Evolutionary conservation across 2,888 invertebrate species (phyloP).

Genomic region (Volucella inanis): DNA sequence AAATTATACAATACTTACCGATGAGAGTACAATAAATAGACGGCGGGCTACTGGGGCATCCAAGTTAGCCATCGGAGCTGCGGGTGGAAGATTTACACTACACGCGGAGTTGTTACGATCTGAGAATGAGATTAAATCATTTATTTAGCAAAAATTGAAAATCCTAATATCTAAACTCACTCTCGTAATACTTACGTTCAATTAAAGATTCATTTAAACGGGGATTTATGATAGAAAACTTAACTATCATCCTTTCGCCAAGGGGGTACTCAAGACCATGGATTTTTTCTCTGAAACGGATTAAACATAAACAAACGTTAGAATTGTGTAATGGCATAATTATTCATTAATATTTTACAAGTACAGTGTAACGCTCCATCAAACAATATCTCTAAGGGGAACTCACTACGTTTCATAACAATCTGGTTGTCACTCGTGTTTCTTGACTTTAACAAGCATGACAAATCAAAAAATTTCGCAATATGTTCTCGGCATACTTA

Average conservation of each 20-base stretch:
- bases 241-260: slow-evolving; percentile 89
- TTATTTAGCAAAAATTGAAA: neutral
- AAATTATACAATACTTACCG: slow-evolving; percentile 76
- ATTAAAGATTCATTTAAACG: slow-evolving; percentile 81
- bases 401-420: too few relatives aligned
- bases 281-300: slow-evolving; percentile 89
- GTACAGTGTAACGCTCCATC: too few relatives aligned
- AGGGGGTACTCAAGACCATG: slow-evolving; percentile 96
- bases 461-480: too few relatives aligned
- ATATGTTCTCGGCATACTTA: too few relatives aligned
- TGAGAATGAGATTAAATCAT: slow-evolving; percentile 46
- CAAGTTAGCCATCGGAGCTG: slow-evolving; percentile 86
- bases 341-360: too few relatives aligned
- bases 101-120: slow-evolving; percentile 84
- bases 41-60: slow-evolving; percentile 87
- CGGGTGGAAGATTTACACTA: slow-evolving; percentile 88
- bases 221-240: slow-evolving; percentile 81
- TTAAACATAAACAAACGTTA: too few relatives aligned
- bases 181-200: slow-evolving; percentile 78
- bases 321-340: too few relatives aligned
- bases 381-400: too few relatives aligned
- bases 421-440: too few relatives aligned
- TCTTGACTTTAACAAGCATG: too few relatives aligned
- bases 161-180: neutral
- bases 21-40: slow-evolving; percentile 86